These are phyloP conservation scores for Meganola albula DNA, from an alignment of 2,888 invertebrate species.

Conservation along the genomic window DNA sequence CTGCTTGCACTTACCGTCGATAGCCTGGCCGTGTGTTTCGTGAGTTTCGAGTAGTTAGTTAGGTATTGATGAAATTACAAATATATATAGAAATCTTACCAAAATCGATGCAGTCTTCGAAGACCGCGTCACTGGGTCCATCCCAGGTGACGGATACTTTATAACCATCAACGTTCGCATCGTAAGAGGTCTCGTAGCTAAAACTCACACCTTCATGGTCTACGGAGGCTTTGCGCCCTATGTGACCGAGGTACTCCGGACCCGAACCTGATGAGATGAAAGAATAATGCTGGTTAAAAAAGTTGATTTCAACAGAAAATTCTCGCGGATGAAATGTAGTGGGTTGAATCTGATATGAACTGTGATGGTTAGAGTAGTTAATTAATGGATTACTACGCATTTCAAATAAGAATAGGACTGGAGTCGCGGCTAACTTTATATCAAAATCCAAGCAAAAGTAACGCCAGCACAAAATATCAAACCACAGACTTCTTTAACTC, in stretches of 20 bases:
- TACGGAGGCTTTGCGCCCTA: slow-evolving; percentile 44
- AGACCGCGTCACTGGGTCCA: slow-evolving; percentile 54
- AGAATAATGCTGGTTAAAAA: neutral
- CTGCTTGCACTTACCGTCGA: no score
- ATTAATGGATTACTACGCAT: no score
- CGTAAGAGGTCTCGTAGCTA: slow-evolving; percentile 32
- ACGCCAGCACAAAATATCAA: neutral
- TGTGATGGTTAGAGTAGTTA: no score
- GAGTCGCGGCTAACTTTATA: neutral
- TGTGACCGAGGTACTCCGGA: slow-evolving; percentile 38
- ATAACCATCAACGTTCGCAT: slow-evolving; percentile 43
- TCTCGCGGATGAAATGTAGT: neutral
- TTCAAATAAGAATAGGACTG: no score
- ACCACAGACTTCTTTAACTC: neutral
- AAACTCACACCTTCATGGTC: slow-evolving; percentile 46
- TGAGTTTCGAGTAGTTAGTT: neutral
- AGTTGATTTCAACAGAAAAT: neutral
- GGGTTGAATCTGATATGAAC: no score
- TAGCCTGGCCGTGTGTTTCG: no score
- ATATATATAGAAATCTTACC: slow-evolving; percentile 33
- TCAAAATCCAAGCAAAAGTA: neutral
- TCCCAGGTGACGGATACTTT: slow-evolving; percentile 54
- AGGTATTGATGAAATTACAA: neutral
- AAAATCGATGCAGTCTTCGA: slow-evolving; percentile 72
- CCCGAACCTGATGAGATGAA: neutral